These are phyloP conservation scores for Nomada lathburiana DNA, from an alignment of 2,888 invertebrate genomes.

Conservation along the genomic window DNA sequence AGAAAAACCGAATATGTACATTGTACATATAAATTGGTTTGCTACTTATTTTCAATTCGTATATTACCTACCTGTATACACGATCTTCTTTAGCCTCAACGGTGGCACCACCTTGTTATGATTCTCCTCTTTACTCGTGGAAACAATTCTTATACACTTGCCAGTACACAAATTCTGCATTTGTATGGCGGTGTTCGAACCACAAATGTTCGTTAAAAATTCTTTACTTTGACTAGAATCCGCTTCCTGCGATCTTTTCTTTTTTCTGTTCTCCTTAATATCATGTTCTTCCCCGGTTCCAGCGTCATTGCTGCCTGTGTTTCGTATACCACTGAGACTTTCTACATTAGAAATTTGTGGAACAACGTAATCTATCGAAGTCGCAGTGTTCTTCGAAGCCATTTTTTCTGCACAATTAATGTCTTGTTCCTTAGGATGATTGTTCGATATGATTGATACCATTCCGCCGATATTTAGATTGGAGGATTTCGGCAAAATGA, in stretches of 20 bases:
- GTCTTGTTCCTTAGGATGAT: background rate
- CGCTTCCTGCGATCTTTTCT: conserved; percentile 45
- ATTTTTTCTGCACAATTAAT: background rate
- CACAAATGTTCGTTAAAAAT: conserved; percentile 32
- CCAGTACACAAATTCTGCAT: conserved; percentile 10
- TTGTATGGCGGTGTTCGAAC: background rate
- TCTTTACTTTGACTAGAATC: conserved; percentile 49
- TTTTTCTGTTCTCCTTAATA: conserved; percentile 46
- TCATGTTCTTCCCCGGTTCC: conserved; percentile 15
- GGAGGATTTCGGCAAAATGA: conserved; percentile 31
- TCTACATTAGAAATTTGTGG: conserved; percentile 34
- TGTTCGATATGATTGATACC: conserved; percentile 26
- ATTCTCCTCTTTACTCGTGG: conserved; percentile 34
- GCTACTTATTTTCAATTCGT: background rate
- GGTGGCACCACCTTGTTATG: conserved; percentile 77
- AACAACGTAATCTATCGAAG: conserved; percentile 27
- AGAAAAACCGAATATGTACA: too few relatives aligned
- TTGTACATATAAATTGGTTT: background rate
- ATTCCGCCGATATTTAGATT: conserved; percentile 30
- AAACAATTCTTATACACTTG: conserved; percentile 16
- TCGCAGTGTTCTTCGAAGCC: background rate
- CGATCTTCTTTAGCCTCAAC: conserved; percentile 77
- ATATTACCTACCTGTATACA: conserved; percentile 44
- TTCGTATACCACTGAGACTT: conserved; percentile 28
- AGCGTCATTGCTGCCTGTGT: conserved; percentile 13